Base-by-base conservation (phyloP, 92 coral and sea anemone genomes). In the Umimayanthus chanpuru region DNA sequence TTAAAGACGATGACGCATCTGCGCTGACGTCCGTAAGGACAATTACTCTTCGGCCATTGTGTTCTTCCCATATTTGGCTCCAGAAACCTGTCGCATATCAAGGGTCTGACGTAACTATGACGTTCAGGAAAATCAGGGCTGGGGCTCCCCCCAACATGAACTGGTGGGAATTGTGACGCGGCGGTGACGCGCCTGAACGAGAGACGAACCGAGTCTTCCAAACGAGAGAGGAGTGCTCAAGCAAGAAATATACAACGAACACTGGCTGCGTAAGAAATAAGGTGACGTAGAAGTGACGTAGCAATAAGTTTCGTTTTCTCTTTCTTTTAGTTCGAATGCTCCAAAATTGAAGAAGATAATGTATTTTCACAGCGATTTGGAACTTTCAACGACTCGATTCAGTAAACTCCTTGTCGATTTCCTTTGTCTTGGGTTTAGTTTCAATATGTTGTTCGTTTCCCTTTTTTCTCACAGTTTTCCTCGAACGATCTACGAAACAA, bases 201-300 rank as follows among this genome's bases (percentile, higher is more conserved):
- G 90, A 95, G 88, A 89, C 94, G 98, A 93, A 92, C 89, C 87
- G 87, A 83, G 87, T 83, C 87, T 83, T 83, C 87, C 87, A 83
- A 83, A 70, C 77, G 87, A 83, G 61, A 83, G 78, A 83, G 87
- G 87, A 83, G 87, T 68, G 87, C 87, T 88, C 93, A 94, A 93
- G 94, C 94, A 93, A 95, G 98, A 92, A 95, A 95, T 91, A 95
- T 91, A 95, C 96, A 95, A 95, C 98, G 98, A 95, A 95, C 98
- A 94, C 95, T 93, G 95, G 98, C 95, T 93, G 98, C 98, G 98
- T 95, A 95, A 95, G 96, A 95, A 97, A 97, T 94, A 97, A 91
- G 99, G 99, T 97, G 99, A 97, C 99, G 99, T 97, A 97, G 99
- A 97, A 94, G 98, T 97, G 99, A 97, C 99, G 99, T 97, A 97